phyloP scores from a whole-genome alignment of 2,113 vertebrate species.

The Candoia aspera region DNA sequence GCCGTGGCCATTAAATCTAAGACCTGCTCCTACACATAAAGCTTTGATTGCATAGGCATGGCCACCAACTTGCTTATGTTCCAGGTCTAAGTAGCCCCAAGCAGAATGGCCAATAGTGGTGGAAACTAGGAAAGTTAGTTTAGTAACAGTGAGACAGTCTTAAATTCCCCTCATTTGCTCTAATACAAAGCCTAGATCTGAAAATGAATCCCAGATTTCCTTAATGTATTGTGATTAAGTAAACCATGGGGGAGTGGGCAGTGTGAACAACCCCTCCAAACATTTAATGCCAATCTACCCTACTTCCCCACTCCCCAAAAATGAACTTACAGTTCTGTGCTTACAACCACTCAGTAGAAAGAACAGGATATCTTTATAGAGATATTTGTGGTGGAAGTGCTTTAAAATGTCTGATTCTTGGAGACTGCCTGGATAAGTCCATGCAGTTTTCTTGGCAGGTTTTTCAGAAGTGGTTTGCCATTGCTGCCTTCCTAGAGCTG shows the following conservation, averaged over 20 bases:
- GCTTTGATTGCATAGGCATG: background rate
- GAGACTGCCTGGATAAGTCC: no score
- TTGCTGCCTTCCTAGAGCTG: no score
- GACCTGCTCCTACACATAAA: background rate
- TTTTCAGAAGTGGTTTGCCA: no score
- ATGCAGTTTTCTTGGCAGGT: no score
- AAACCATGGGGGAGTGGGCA: background rate
- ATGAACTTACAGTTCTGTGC: background rate
- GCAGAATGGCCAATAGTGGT: background rate
- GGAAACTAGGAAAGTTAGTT: background rate
- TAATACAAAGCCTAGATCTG: background rate
- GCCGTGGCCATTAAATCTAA: background rate
- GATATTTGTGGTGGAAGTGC: background rate
- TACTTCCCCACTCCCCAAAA: background rate
- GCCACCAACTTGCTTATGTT: background rate
- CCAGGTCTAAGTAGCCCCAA: background rate
- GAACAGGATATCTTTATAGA: background rate
- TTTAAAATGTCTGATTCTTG: conserved; percentile 4
- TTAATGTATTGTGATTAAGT: background rate
- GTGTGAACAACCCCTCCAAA: background rate
- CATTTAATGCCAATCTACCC: background rate
- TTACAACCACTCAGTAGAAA: background rate
- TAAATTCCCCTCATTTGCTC: background rate
- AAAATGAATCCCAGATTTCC: background rate
- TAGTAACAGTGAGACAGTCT: background rate